Base-by-base conservation (phyloP, 2,888 invertebrate species). In the Neria commutata region DNA sequence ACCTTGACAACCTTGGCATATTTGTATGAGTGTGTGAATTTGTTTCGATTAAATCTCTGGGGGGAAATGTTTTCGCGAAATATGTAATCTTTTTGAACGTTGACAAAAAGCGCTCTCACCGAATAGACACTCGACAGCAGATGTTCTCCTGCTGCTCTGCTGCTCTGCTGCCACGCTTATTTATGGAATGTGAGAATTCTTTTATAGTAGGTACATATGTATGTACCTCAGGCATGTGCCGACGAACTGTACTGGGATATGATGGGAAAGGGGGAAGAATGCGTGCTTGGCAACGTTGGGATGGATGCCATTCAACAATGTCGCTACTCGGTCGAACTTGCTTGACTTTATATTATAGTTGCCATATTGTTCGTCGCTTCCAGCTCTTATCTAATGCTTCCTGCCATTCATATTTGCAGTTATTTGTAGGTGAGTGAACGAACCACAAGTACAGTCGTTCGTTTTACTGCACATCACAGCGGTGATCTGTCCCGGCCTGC, bases 1-100 rank as follows among this genome's bases (percentile, higher is more conserved):
- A 58, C 54, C 42, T 58, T 54, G 58, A 45, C 54, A 54, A 54
- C 54, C 54, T 58, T 49, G 54, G 50, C 37, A 58, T 33, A 45
- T 49, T 40, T n/a, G n/a, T 49, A 11, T 29, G 42, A 42, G 21
- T 21, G 4, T 19, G n/a, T n/a, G n/a, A n/a, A 42, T 42, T 42
- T 21, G n/a, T 37, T 37, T n/a, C 29, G 29, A 8, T 29, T 29
- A 11, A 8, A 11, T 37, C n/a, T n/a, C 8, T n/a, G n/a, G n/a
- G n/a, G n/a, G n/a, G n/a, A 37, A 37, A 29, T 8, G 11, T 29
- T 8, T 29, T 29, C 29, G 11, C 11, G 11, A 29, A 29, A 8
- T 5, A 29, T 8, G 29, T 8, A 29, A 29, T 29, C 5, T 11
- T 29, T 29, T 29, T 29, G 29, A 5, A 29, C 5, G 29, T 8